Percentiles rank a stretch among this genome's conserved stretches.
phyloP scores from a whole-genome alignment of 2,888 invertebrate species.

The Oxytorus armatus region DNA sequence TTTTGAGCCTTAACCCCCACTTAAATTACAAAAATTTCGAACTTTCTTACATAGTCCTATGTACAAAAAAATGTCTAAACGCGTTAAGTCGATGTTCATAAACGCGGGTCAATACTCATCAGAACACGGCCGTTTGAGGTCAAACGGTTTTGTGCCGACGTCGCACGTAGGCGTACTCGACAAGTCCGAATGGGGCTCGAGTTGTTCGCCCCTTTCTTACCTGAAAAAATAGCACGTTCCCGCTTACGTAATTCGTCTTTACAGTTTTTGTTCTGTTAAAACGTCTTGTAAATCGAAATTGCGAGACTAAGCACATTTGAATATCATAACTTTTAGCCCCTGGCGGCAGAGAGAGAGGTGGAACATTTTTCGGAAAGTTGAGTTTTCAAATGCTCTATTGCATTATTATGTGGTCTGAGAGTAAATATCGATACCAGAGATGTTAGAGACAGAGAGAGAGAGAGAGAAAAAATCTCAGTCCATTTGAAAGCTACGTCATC shows the following conservation, averaged over 20 bases:
- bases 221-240: conserved; percentile 38
- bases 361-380: conserved; percentile 11
- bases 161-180: conserved; percentile 56
- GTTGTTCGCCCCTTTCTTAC: conserved; percentile 27
- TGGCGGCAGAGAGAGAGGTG: conserved; percentile 1
- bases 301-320: background rate
- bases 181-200: conserved; percentile 39
- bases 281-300: conserved; percentile 15
- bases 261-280: conserved; percentile 1
- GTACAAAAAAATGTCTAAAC: background rate
- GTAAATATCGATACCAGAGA: no score
- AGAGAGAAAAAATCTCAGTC: conserved; percentile 3
- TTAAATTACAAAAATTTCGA: no score
- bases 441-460: no score
- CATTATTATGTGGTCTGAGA: no score
- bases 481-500: background rate
- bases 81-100: conserved; percentile 24
- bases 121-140: conserved; percentile 43
- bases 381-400: conserved; percentile 8
- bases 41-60: no score
- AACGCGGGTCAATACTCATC: conserved; percentile 46
- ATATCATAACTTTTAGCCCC: conserved; percentile 8
- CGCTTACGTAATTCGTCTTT: conserved; percentile 37
- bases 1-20: no score
- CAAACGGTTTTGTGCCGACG: conserved; percentile 47